Conservation (phyloP, 2,888 invertebrate species). For the Heteromurus nitidus region DNA sequence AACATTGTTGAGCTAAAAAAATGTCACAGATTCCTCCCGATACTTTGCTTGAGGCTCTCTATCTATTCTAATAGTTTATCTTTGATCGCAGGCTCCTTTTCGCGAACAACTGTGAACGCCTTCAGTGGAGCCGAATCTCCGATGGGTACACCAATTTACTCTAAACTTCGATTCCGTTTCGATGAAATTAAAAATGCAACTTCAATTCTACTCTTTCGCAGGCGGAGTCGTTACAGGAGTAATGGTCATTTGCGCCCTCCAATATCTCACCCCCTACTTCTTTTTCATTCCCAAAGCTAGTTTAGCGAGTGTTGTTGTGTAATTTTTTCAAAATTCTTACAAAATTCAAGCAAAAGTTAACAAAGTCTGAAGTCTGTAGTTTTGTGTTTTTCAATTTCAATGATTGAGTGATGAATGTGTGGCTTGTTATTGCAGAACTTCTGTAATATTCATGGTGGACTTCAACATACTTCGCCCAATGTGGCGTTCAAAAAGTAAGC, state of each 20-base stretch:
- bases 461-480: conserved; percentile 89
- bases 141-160: conserved; percentile 28
- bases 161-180: neutral
- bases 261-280: conserved; percentile 90
- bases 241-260: conserved; percentile 80
- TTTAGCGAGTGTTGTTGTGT: conserved; percentile 90
- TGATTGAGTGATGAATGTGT: too few species aligned
- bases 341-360: too few species aligned
- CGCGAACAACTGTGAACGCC: conserved; percentile 69
- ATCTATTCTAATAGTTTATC: too few species aligned
- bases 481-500: conserved; percentile 80
- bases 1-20: too few species aligned
- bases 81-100: conserved; percentile 67
- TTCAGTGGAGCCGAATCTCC: conserved; percentile 67
- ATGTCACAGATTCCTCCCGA: too few species aligned
- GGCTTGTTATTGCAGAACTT: conserved; percentile 80
- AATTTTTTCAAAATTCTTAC: too few species aligned
- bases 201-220: too few species aligned
- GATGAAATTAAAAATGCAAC: too few species aligned
- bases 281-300: conserved; percentile 86
- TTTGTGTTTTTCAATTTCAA: too few species aligned
- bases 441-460: conserved; percentile 94
- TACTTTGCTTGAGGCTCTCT: too few species aligned
- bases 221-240: conserved; percentile 38
- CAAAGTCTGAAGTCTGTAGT: too few species aligned